Base-by-base conservation (phyloP, 2,797 vertebrate genomes). In the Danionella dracula region DNA sequence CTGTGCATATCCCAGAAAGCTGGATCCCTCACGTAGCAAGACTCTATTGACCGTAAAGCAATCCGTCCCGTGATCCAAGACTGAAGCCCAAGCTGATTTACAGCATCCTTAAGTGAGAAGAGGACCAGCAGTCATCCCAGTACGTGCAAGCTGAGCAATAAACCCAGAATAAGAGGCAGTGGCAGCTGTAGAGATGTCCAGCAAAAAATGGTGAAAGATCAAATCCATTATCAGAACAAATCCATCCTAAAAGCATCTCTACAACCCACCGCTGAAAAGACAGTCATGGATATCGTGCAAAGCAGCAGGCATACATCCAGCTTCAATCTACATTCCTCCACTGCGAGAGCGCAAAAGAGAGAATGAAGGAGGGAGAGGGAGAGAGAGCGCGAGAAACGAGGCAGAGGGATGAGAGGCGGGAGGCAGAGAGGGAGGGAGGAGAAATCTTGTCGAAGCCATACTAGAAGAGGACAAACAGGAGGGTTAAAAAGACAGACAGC, bases 311-410 rank as follows among this genome's bases (percentile, higher is more conserved):
- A 16, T 23, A 23, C 44, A 15, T 79, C 71, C 69, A 29, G 81
- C 64, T 72, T 68, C 63, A 56, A 66, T 65, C 51, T 78, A 81
- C 84, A 89, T 89, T 87, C 85, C 82, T 62, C 58, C 76, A 86
- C 79, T 82, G 61, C 50, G 64, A 59, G 51, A 55, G 35, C 12
- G 8, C 21, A 34, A 73, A 54, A 75, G 69, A 66, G 83, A 48
- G 64, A 50, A 48, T 42, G 27, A 54, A 54, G 41, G 68, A 61
- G 66, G 70, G 49, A 71, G 2, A 55, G 49, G 67, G 71, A 63
- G 58, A 68, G 66, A 46, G 34, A 71, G 21, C 53, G 49, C 51
- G 44, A 64, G 7, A 79, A 83, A 82, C 4, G 15, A 29, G 50
- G 23, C 20, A 32, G 32, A n/a, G 46, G 32, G 45, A 49, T 11